A percentile compares a stretch with the other conserved stretches of the same genome.
Evolutionary conservation across 2,797 vertebrate genomes (phyloP).

Genomic region (Sebastes baramenuke): DNA sequence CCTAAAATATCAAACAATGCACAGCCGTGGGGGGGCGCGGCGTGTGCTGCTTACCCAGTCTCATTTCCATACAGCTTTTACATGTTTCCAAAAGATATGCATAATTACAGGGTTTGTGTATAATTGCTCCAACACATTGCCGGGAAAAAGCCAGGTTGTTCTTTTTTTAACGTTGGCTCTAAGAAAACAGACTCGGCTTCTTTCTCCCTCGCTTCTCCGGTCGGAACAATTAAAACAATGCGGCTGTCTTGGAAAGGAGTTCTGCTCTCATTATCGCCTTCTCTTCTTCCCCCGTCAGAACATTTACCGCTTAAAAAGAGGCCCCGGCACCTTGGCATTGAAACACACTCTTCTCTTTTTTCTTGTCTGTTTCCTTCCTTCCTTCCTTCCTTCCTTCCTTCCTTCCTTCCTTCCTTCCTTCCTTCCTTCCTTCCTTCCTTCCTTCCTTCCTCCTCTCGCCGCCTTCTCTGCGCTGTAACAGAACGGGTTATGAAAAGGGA

Average conservation of each 20-base stretch:
- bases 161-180: slow-evolving; percentile 73
- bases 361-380: neutral
- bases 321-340: slow-evolving; percentile 75
- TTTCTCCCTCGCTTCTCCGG: slow-evolving; percentile 58
- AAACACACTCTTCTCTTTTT: slow-evolving; percentile 57
- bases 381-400: too few relatives aligned
- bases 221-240: slow-evolving; percentile 83
- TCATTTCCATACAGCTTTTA: slow-evolving; percentile 85
- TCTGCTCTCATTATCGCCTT: slow-evolving; percentile 78
- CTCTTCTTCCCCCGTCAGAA: slow-evolving; percentile 64
- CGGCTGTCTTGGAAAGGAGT: slow-evolving; percentile 75
- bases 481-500: slow-evolving; percentile 46
- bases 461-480: slow-evolving; percentile 32
- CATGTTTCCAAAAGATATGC: slow-evolving; percentile 84
- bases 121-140: slow-evolving; percentile 82
- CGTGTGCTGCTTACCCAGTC: slow-evolving; percentile 65
- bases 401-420: too few relatives aligned
- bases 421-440: too few relatives aligned
- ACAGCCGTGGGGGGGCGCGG: slow-evolving; percentile 46
- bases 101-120: slow-evolving; percentile 83
- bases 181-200: slow-evolving; percentile 57
- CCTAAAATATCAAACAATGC: slow-evolving; percentile 79
- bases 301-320: slow-evolving; percentile 73
- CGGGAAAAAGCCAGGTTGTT: slow-evolving; percentile 76
- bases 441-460: neutral